Conservation (phyloP, 2,113 vertebrate genomes). For the Microcebus griseorufus region DNA sequence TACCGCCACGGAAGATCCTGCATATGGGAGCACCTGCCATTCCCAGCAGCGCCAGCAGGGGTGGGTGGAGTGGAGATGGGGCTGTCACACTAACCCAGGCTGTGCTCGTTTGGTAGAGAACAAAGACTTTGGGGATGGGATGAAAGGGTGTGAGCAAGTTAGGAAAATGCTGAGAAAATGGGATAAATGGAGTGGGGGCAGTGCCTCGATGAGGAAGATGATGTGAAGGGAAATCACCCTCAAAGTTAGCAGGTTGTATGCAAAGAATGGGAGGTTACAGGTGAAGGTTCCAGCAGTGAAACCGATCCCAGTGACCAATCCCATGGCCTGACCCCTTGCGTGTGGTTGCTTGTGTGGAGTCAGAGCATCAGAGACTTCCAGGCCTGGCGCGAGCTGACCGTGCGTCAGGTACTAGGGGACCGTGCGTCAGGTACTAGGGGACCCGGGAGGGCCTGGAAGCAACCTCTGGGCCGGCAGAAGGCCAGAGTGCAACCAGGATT, state of each 20-base stretch:
- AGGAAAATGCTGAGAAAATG: background rate
- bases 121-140: fast-evolving
- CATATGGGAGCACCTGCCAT: fast-evolving
- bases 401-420: background rate
- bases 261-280: background rate
- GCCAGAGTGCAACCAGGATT: background rate
- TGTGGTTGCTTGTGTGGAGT: fast-evolving
- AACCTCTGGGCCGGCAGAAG: background rate
- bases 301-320: background rate
- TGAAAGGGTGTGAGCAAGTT: background rate
- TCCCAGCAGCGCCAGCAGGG: fast-evolving
- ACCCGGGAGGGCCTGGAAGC: no score
- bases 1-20: background rate
- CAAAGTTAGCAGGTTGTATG: fast-evolving
- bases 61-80: background rate
- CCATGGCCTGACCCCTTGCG: fast-evolving
- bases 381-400: fast-evolving
- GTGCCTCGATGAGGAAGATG: fast-evolving
- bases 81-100: background rate
- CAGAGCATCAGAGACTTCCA: background rate
- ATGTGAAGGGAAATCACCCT: no score
- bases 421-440: background rate
- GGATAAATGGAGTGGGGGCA: fast-evolving
- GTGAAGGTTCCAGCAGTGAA: fast-evolving
- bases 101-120: background rate